Evolutionary conservation across 2,797 vertebrate genomes (phyloP).

Genomic region (Gymnocypris eckloni): DNA sequence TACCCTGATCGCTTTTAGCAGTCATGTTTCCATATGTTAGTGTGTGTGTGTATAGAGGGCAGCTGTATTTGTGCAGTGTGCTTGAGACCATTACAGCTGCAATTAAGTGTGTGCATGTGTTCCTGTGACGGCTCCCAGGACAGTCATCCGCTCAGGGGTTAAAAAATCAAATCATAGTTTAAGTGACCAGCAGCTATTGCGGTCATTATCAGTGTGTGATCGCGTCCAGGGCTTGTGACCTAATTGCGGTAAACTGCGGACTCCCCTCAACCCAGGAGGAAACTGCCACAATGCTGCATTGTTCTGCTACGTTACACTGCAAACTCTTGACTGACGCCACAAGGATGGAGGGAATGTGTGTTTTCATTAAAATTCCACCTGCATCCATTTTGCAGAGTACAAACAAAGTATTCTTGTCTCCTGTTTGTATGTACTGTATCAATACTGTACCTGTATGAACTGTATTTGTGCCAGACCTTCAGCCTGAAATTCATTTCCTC

Average conservation of each 20-base stretch:
- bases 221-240: constrained; percentile 31
- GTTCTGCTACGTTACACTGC: constrained; percentile 22
- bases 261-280: constrained; percentile 40
- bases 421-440: not conserved
- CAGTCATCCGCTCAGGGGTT: constrained; percentile 48
- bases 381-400: constrained; percentile 21
- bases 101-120: constrained; percentile 36
- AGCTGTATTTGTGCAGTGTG: constrained; percentile 45
- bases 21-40: constrained; percentile 28
- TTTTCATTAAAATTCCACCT: constrained; percentile 33
- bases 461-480: not conserved
- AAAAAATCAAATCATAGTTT: constrained; percentile 57
- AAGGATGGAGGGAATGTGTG: constrained; percentile 26
- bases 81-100: constrained; percentile 21
- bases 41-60: constrained; percentile 24
- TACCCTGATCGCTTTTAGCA: constrained; percentile 20
- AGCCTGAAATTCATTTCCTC: constrained; percentile 25
- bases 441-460: not conserved
- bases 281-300: constrained; percentile 51
- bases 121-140: constrained; percentile 30
- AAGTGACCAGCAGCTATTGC: constrained; percentile 54
- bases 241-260: constrained; percentile 27
- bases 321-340: constrained; percentile 34
- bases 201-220: constrained; percentile 50
- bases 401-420: constrained; percentile 18